Evolutionary conservation across 2,888 invertebrate genomes (phyloP).

Genomic region (Artemia sinica): DNA sequence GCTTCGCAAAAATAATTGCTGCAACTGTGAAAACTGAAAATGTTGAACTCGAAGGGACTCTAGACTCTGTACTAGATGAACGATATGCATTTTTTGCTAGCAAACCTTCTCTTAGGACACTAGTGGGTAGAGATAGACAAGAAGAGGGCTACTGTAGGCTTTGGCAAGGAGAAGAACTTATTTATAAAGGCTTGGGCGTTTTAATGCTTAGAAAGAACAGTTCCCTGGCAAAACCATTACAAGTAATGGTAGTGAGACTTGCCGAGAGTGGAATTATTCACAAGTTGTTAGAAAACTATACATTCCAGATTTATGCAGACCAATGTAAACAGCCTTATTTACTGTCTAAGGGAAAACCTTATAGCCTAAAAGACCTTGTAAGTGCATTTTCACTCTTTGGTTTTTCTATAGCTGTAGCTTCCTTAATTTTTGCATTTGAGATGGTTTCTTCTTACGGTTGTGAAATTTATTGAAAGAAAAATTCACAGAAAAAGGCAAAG

Average conservation of each 20-base stretch:
- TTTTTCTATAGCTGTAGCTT: too few species aligned
- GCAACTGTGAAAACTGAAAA: neutral
- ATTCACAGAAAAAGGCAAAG: too few species aligned
- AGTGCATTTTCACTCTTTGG: neutral
- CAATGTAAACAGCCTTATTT: neutral
- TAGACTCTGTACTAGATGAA: neutral
- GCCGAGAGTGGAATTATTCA: neutral
- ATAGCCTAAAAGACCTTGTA: neutral
- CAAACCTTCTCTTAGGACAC: neutral
- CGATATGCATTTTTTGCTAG: neutral
- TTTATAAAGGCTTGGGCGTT: neutral
- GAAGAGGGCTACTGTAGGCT: neutral
- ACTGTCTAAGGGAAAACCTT: neutral
- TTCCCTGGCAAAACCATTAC: neutral
- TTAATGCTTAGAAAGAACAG: neutral
- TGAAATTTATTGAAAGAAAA: too few species aligned
- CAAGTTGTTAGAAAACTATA: neutral
- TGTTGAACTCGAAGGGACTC: neutral
- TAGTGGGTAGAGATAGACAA: neutral
- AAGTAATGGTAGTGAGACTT: neutral
- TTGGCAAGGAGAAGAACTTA: neutral
- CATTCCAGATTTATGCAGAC: neutral
- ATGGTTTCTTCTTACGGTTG: too few species aligned
- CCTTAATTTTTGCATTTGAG: too few species aligned
- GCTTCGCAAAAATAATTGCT: constrained; percentile 3